These are phyloP conservation scores for Ictalurus furcatus DNA, from an alignment of 2,113 vertebrate species.

Conservation along the genomic window DNA sequence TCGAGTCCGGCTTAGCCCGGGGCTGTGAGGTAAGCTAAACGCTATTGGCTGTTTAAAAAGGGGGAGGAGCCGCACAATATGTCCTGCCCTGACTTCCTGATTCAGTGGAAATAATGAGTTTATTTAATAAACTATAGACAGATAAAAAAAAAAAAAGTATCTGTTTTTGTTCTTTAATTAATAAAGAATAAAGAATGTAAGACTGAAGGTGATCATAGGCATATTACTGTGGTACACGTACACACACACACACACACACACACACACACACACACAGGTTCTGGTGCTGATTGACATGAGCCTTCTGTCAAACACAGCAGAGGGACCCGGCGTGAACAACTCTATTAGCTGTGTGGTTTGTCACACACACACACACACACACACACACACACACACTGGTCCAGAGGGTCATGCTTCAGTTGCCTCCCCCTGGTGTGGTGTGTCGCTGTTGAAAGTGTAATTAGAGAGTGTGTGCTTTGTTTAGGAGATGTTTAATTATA, in stretches of 20 bases:
- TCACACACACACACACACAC: slow-evolving; percentile 26
- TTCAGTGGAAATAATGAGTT: no score
- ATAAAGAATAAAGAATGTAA: not conserved
- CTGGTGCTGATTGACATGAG: not conserved
- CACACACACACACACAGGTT: not conserved
- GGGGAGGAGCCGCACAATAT: no score
- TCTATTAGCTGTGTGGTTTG: slow-evolving; percentile 32
- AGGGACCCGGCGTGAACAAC: slow-evolving; percentile 35
- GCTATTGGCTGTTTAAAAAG: no score
- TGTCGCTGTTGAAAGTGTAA: slow-evolving; percentile 74
- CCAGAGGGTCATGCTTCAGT: slow-evolving; percentile 67
- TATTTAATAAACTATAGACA: no score
- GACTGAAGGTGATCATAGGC: not conserved
- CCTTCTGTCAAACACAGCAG: slow-evolving; percentile 1
- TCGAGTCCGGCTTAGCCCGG: no score
- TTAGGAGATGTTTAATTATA: slow-evolving; percentile 78
- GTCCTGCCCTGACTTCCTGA: no score
- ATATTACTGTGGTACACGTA: no score
- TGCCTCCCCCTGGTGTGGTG: slow-evolving; percentile 67
- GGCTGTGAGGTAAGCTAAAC: no score
- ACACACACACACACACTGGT: slow-evolving; percentile 59
- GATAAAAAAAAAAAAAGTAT: no score
- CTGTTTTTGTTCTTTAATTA: not conserved
- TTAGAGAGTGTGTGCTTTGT: slow-evolving; percentile 79
- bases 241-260: not conserved